Conservation (phyloP, 2,888 invertebrate species). For the Anaspis maculata region DNA sequence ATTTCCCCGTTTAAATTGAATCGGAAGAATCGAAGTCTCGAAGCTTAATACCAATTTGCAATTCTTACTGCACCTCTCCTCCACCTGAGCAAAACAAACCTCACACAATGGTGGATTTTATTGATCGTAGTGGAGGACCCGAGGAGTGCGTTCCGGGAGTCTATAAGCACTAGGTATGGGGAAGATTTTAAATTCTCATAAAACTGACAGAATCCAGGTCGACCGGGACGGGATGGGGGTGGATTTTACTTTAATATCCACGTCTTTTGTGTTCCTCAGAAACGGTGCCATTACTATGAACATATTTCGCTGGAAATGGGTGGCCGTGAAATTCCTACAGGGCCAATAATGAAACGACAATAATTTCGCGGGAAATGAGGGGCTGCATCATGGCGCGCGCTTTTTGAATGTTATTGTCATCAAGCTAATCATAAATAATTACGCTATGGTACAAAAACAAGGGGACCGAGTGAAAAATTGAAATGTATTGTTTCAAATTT, state of each 20-base stretch:
- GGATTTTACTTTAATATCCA: slow-evolving; percentile 26
- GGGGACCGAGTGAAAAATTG: too few species aligned
- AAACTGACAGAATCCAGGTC: slow-evolving; percentile 29
- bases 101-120: slow-evolving; percentile 26
- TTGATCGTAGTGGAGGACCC: slow-evolving; percentile 28
- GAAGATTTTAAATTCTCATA: slow-evolving; percentile 34
- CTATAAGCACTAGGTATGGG: slow-evolving; percentile 29
- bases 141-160: slow-evolving; percentile 29
- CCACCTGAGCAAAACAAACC: slow-evolving; percentile 24
- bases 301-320: too few species aligned
- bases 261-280: slow-evolving; percentile 17
- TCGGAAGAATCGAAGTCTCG: slow-evolving; percentile 6
- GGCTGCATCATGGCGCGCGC: too few species aligned
- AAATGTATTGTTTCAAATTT: too few species aligned
- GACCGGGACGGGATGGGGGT: slow-evolving; percentile 15
- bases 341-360: too few species aligned
- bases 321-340: too few species aligned
- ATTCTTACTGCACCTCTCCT: slow-evolving; percentile 6
- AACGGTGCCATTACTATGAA: too few species aligned
- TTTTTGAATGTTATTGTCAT: too few species aligned
- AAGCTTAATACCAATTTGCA: slow-evolving; percentile 11
- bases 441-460: too few species aligned
- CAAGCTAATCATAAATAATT: too few species aligned
- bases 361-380: too few species aligned
- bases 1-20: slow-evolving; percentile 3